These are phyloP conservation scores for Microplitis manilae DNA, from an alignment of 2,888 invertebrate genomes.

Conservation along the genomic window DNA sequence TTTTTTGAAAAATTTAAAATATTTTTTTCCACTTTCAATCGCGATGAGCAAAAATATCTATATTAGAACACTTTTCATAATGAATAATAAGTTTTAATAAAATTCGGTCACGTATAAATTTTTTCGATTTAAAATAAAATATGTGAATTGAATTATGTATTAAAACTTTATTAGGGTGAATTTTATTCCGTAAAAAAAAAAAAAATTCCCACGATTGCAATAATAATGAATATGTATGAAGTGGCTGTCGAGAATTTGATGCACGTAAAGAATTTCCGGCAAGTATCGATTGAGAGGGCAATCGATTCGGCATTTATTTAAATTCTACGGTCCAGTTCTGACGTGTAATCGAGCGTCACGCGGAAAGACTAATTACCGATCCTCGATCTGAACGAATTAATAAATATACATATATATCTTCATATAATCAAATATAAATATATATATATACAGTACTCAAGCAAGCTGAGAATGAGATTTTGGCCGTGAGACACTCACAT, in stretches of 20 bases:
- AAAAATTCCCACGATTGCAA: conserved; percentile 6
- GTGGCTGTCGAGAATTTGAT: background rate
- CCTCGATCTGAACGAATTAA: background rate
- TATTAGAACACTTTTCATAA: background rate
- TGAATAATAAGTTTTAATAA: background rate
- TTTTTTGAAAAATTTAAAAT: too few species aligned
- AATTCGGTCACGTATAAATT: too few species aligned
- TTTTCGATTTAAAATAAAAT: background rate
- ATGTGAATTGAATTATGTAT: conserved; percentile 1
- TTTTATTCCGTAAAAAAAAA: background rate
- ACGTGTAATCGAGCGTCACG: background rate
- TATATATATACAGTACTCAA: background rate
- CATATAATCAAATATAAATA: background rate
- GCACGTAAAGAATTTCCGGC: background rate
- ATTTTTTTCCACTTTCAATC: too few species aligned
- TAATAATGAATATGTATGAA: background rate
- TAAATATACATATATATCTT: background rate
- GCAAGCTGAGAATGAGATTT: conserved; percentile 6
- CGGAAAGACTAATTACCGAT: conserved; percentile 14
- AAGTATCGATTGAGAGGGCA: conserved; percentile 16
- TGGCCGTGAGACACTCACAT: conserved; percentile 4
- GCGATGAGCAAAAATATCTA: too few species aligned
- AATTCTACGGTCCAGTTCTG: background rate
- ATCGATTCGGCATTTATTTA: conserved; percentile 5
- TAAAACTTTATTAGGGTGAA: background rate